phyloP scores from a whole-genome alignment of 53 echinoderm and acorn worm species.

The Stichopus horrens region DNA sequence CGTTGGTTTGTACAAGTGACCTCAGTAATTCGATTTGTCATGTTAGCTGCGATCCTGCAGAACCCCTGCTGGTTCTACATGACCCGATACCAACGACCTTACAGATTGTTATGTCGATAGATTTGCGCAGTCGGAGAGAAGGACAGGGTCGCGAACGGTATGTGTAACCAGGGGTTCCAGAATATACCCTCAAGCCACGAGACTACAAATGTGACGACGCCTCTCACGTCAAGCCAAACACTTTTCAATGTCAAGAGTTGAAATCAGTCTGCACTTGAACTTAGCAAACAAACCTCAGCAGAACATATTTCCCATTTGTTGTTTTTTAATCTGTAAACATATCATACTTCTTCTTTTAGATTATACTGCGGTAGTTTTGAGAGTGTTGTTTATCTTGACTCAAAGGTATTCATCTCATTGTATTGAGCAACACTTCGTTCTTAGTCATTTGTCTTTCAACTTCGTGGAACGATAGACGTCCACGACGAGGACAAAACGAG shows the following conservation, averaged over 20 bases:
- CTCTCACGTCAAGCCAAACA: slow-evolving; percentile 6
- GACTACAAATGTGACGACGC: neutral
- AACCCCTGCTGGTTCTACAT: slow-evolving; percentile 22
- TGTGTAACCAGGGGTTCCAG: neutral
- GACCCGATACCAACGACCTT: neutral
- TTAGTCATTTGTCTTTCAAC: neutral
- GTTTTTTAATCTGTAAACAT: no score
- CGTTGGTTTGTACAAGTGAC: neutral
- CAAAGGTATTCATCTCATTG: no score
- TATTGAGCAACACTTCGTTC: neutral
- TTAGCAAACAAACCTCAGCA: neutral
- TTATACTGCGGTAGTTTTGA: no score
- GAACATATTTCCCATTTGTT: neutral
- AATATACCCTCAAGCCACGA: slow-evolving; percentile 4
- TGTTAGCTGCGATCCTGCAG: slow-evolving; percentile 7
- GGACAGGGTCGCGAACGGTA: slow-evolving; percentile 30
- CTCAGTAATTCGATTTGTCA: slow-evolving; percentile 33
- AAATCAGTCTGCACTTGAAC: neutral
- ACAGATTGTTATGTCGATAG: slow-evolving; percentile 6
- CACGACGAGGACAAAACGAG: no score
- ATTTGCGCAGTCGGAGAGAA: slow-evolving; percentile 3
- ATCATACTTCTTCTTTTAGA: no score
- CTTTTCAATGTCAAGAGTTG: neutral
- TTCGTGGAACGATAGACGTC: neutral
- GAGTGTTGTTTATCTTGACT: no score